Conservation (phyloP, 2,888 invertebrate species). For the Noctua janthe region DNA sequence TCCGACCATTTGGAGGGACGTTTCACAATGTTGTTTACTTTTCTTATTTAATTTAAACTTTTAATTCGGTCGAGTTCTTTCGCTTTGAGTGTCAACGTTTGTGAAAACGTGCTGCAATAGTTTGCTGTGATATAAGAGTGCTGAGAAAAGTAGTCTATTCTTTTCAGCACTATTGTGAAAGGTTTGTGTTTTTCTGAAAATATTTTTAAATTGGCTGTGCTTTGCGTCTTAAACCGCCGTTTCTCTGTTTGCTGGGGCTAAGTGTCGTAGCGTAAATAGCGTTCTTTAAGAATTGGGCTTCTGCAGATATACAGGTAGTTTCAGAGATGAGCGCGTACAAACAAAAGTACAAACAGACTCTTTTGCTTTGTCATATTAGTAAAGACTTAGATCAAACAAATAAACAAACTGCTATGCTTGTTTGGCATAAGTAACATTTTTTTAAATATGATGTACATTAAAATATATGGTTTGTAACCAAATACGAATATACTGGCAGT, state of each 20-base stretch:
- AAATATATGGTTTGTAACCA: background rate
- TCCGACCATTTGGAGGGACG: background rate
- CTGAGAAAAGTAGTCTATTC: background rate
- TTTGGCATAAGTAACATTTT: too few relatives aligned
- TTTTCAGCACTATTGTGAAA: background rate
- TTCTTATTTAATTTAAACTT: slow-evolving; percentile 27
- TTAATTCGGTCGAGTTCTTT: slow-evolving; percentile 3
- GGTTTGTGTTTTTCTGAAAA: background rate
- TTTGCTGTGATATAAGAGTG: background rate
- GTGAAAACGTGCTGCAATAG: background rate
- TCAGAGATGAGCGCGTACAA: too few relatives aligned
- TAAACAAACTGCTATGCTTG: too few relatives aligned
- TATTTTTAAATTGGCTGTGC: background rate
- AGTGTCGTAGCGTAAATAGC: too few relatives aligned
- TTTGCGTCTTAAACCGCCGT: background rate
- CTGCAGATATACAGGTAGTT: too few relatives aligned
- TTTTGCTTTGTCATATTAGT: too few relatives aligned
- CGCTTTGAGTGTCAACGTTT: background rate
- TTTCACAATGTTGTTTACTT: slow-evolving; percentile 9
- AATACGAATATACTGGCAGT: background rate
- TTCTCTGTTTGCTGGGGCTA: too few relatives aligned
- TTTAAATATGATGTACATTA: too few relatives aligned
- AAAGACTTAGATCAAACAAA: too few relatives aligned
- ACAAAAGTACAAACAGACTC: too few relatives aligned
- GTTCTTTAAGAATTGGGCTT: too few relatives aligned